phyloP scores from a whole-genome alignment of 1,140 invertebrate species.

The Drosophila leontia region DNA sequence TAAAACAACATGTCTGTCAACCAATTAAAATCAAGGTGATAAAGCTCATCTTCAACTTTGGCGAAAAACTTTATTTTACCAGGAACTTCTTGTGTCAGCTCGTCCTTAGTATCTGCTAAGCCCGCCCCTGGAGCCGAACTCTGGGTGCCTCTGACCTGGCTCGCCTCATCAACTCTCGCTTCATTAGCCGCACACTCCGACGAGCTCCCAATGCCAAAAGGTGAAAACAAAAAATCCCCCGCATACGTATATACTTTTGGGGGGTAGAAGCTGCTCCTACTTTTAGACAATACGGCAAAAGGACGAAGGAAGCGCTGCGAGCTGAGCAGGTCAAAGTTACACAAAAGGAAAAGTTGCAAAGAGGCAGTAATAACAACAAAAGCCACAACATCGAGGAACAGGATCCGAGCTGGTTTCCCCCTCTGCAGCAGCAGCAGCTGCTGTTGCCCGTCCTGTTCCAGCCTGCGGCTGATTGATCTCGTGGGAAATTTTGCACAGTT shows the following conservation, averaged over 20 bases:
- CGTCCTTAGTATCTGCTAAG: conserved; percentile 1
- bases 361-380: conserved; percentile 72
- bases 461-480: conserved; percentile 82
- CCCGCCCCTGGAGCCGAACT: neutral
- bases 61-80: neutral
- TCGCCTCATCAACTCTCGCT: conserved; percentile 69
- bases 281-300: conserved; percentile 64
- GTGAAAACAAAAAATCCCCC: conserved; percentile 52
- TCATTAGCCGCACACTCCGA: conserved; percentile 73
- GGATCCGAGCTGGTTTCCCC: conserved; percentile 11
- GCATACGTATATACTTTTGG: conserved; percentile 11
- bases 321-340: conserved; percentile 65
- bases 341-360: conserved; percentile 74
- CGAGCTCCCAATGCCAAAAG: conserved; percentile 76
- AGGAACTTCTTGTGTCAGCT: neutral
- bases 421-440: conserved; percentile 5
- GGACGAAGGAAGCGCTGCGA: conserved; percentile 43
- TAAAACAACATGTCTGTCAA: neutral
- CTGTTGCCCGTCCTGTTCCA: conserved; percentile 43
- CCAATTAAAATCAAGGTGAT: neutral
- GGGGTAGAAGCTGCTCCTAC: conserved; percentile 35
- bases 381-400: conserved; percentile 40
- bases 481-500: conserved; percentile 83
- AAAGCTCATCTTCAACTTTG: neutral
- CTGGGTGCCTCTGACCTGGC: conserved; percentile 33